Percentiles rank a stretch among this genome's conserved stretches.
Evolutionary conservation across 2,797 vertebrate species (phyloP).

Genomic region (Morus bassanus): DNA sequence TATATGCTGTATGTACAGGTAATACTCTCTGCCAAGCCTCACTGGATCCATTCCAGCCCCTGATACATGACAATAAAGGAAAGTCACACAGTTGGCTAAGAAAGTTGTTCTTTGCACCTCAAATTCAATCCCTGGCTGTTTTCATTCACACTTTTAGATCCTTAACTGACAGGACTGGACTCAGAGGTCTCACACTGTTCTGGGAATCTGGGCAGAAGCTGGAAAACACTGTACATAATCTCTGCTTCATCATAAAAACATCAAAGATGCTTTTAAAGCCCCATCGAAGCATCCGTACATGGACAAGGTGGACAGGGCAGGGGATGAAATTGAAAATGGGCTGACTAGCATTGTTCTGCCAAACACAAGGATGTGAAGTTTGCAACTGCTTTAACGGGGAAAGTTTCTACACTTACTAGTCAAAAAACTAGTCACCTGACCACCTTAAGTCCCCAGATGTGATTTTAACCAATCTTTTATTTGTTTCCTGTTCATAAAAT

Average conservation of each 20-base stretch:
- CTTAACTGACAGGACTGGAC: not conserved
- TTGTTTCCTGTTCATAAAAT: not conserved
- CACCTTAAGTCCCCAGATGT: not conserved
- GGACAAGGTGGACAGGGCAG: not conserved
- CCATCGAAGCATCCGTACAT: not conserved
- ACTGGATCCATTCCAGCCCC: not conserved
- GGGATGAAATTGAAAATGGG: not conserved
- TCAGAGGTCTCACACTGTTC: not conserved
- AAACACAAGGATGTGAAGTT: not conserved
- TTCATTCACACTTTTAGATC: not conserved
- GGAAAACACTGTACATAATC: not conserved
- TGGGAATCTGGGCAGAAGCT: not conserved
- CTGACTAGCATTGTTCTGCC: not conserved
- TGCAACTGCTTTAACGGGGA: not conserved
- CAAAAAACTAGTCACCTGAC: not conserved
- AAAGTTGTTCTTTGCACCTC: not conserved
- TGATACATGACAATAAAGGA: not conserved
- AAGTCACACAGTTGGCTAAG: not conserved
- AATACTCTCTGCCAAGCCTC: not conserved
- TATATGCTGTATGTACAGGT: not conserved
- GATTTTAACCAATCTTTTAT: not conserved
- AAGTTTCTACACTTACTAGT: not conserved
- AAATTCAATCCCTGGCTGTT: not conserved
- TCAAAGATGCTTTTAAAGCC: not conserved
- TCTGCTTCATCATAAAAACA: not conserved